These are phyloP conservation scores for Serranochromis macrocephalus DNA, from an alignment of 2,113 vertebrate species.

Conservation along the genomic window DNA sequence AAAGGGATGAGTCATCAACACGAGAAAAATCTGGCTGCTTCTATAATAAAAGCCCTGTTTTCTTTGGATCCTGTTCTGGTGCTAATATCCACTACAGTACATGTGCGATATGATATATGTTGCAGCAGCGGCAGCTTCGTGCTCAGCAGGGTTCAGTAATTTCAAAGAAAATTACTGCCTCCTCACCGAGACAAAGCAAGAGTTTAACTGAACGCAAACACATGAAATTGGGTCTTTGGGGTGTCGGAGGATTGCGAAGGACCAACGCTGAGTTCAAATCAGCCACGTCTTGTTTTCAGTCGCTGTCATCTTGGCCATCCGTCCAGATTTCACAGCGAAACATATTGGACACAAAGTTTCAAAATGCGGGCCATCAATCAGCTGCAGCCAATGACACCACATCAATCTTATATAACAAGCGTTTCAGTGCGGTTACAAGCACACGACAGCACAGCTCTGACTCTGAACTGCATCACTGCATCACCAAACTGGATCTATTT, in stretches of 20 bases:
- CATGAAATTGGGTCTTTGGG: constrained; percentile 8
- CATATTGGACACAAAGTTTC: neutral
- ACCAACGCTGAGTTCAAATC: neutral
- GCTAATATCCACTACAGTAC: constrained; percentile 75
- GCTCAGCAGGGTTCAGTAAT: constrained; percentile 69
- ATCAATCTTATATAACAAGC: neutral
- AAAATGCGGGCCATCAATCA: neutral
- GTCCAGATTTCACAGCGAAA: neutral
- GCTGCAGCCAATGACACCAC: neutral
- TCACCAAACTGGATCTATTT: neutral
- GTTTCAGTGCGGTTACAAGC: neutral
- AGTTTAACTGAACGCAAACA: neutral
- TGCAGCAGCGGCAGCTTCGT: constrained; percentile 51
- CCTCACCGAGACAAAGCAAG: constrained; percentile 8
- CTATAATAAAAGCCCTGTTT: constrained; percentile 80
- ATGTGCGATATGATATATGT: constrained; percentile 75
- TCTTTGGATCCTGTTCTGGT: constrained; percentile 76
- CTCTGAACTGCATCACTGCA: neutral
- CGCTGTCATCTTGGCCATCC: neutral
- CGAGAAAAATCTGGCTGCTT: constrained; percentile 83
- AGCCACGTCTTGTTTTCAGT: neutral
- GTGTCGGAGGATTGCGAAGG: neutral
- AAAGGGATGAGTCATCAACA: constrained; percentile 83
- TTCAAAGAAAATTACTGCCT: constrained; percentile 66
- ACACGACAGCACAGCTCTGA: neutral